A percentile compares a stretch with the other conserved stretches of the same genome.
phyloP scores from a whole-genome alignment of 2,797 vertebrate genomes.

The Anguilla marmorata region DNA sequence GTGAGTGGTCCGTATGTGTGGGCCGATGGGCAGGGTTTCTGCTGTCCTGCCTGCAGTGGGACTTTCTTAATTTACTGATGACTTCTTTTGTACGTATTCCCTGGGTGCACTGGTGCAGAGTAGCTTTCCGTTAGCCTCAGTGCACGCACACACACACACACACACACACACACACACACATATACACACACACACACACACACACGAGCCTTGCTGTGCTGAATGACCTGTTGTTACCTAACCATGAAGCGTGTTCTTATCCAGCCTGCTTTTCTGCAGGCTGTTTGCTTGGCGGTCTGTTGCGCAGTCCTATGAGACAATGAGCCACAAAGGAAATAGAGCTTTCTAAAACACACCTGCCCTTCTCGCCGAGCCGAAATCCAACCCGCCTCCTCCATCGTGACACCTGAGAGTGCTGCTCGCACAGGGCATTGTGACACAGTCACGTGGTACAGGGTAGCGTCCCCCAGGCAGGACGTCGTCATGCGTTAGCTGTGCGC shows the following conservation, averaged over 20 bases:
- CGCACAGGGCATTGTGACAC: neutral
- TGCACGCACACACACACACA: too few relatives aligned
- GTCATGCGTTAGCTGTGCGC: neutral
- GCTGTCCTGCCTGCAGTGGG: too few relatives aligned
- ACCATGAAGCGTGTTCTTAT: neutral
- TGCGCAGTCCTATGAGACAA: neutral
- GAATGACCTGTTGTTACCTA: neutral
- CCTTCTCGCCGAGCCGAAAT: neutral
- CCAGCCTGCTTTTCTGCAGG: neutral
- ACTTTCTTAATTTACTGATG: too few relatives aligned
- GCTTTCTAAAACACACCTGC: neutral
- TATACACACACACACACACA: too few relatives aligned
- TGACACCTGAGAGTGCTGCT: neutral
- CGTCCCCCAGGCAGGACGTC: too few relatives aligned
- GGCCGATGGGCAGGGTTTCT: too few relatives aligned
- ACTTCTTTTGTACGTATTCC: too few relatives aligned
- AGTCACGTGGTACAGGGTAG: neutral
- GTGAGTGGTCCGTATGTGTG: too few relatives aligned
- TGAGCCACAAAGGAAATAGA: neutral
- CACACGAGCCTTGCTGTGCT: neutral
- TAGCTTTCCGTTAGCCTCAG: too few relatives aligned
- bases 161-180: too few relatives aligned
- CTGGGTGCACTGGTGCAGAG: too few relatives aligned
- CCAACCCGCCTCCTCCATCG: neutral
- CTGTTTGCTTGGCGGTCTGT: neutral